Conservation (phyloP, 2,888 invertebrate genomes). For the Poecilus cupreus region DNA sequence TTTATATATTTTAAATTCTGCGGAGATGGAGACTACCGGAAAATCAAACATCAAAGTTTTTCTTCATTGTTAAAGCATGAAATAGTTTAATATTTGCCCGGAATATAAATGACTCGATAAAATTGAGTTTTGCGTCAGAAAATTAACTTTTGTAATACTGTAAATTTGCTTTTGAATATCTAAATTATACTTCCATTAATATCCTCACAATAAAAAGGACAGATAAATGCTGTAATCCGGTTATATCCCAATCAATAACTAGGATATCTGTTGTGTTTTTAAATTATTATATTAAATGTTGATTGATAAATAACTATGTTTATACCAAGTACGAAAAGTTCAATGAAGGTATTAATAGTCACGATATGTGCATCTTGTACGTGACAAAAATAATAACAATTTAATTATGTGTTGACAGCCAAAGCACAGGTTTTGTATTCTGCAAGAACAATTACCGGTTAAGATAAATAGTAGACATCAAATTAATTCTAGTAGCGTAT, state of each 20-base stretch:
- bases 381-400: background rate
- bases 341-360: background rate
- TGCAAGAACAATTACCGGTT: background rate
- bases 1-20: conserved; percentile 51
- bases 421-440: background rate
- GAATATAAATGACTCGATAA: conserved; percentile 29
- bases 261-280: background rate
- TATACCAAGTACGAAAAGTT: background rate
- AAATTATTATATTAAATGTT: background rate
- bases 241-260: background rate
- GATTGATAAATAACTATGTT: background rate
- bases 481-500: background rate
- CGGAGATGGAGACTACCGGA: background rate
- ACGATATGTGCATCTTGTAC: background rate
- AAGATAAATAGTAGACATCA: background rate
- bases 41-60: conserved; percentile 36
- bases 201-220: background rate
- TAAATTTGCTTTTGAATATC: background rate
- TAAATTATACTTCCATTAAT: background rate
- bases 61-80: conserved; percentile 1
- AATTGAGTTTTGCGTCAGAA: background rate
- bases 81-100: conserved; percentile 16
- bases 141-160: background rate
- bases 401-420: background rate
- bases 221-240: background rate